Percentiles rank a stretch among this genome's conserved stretches.
phyloP scores from a whole-genome alignment of 2,797 vertebrate species.

The Helostoma temminkii region DNA sequence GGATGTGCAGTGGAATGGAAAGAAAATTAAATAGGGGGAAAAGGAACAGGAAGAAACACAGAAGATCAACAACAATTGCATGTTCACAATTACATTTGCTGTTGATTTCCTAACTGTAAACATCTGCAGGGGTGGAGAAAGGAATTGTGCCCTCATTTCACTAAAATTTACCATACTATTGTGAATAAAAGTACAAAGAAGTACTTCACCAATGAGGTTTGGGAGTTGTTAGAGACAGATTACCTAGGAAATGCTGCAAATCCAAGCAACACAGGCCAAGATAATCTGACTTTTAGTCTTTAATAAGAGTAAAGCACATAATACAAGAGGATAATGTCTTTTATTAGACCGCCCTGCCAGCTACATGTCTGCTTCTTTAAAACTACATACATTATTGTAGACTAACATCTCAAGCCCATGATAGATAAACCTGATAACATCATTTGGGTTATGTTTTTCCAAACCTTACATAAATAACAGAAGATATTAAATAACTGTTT shows the following conservation, averaged over 20 bases:
- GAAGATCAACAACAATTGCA: constrained; percentile 19
- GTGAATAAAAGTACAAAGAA: background rate
- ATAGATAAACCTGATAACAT: too few relatives aligned
- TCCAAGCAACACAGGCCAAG: background rate
- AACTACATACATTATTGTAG: background rate
- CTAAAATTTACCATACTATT: background rate
- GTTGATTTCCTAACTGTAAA: constrained; percentile 34
- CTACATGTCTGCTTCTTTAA: background rate
- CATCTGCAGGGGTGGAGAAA: constrained; percentile 21
- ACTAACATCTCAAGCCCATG: too few relatives aligned
- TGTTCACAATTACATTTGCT: constrained; percentile 24
- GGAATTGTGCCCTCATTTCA: background rate
- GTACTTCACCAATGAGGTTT: background rate
- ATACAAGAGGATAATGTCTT: background rate
- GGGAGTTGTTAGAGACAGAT: background rate
- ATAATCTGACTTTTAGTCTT: constrained; percentile 5
- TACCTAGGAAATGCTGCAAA: background rate
- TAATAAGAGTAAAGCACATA: background rate
- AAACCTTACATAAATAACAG: background rate
- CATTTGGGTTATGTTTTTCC: too few relatives aligned
- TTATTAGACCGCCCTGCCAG: background rate
- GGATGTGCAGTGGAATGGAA: constrained; percentile 6
- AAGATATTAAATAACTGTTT: background rate
- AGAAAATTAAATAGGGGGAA: constrained; percentile 39
- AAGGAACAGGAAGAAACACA: constrained; percentile 51